A percentile compares a stretch with the other conserved stretches of the same genome.
These are phyloP conservation scores for Laodelphax striatellus DNA, from an alignment of 1,140 invertebrate genomes.

Conservation along the genomic window DNA sequence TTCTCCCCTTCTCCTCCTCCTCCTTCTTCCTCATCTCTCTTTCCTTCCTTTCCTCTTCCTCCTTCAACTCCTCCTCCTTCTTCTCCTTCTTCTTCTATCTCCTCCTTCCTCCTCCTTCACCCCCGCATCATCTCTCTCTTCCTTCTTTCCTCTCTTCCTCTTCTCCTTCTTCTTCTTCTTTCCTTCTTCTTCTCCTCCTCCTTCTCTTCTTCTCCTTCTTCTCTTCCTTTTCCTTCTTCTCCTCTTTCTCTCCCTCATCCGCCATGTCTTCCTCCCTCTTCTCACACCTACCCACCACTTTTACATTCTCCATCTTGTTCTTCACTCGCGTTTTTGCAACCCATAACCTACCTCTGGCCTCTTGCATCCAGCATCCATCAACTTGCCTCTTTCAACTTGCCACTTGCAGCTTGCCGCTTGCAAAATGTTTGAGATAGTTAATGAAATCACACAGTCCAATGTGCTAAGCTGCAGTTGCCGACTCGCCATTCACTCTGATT, in stretches of 20 bases:
- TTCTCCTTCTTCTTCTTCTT: neutral
- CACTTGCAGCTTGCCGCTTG: no score
- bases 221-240: slow-evolving; percentile 2
- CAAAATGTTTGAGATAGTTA: no score
- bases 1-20: neutral
- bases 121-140: neutral
- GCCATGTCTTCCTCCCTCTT: neutral
- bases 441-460: no score
- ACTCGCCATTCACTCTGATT: no score
- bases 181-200: neutral
- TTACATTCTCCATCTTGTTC: no score
- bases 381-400: no score
- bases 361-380: no score
- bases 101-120: neutral
- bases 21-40: neutral
- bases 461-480: no score
- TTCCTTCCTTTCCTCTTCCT: neutral
- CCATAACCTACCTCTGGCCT: no score
- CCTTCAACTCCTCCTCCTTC: no score
- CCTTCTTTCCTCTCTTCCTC: neutral
- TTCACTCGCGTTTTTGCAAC: no score
- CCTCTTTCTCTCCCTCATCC: slow-evolving; percentile 7
- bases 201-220: neutral
- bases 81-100: neutral
- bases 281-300: no score